phyloP scores from a whole-genome alignment of 2,888 invertebrate genomes.

The Drosophila pegasa region DNA sequence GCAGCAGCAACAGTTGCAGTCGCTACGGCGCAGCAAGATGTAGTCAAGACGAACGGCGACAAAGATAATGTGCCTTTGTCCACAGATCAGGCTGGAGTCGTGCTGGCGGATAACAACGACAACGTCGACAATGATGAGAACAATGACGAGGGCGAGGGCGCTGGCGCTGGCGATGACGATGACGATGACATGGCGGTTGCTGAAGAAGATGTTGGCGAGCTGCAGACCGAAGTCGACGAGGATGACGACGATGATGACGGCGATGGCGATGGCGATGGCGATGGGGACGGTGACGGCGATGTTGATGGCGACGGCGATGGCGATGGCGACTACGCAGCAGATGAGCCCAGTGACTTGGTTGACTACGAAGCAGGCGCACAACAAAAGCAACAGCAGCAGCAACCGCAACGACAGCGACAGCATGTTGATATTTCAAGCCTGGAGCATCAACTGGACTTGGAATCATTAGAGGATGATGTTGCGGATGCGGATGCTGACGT shows the following conservation, averaged over 20 bases:
- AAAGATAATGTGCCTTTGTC: constrained; percentile 44
- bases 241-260: constrained; percentile 44
- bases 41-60: constrained; percentile 42
- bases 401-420: constrained; percentile 38
- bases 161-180: constrained; percentile 42
- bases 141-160: constrained; percentile 41
- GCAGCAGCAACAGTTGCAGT: constrained; percentile 40
- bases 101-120: constrained; percentile 29
- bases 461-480: constrained; percentile 68
- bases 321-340: constrained; percentile 65
- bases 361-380: constrained; percentile 55
- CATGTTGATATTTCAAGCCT: constrained; percentile 68
- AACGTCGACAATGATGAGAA: constrained; percentile 36
- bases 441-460: constrained; percentile 71
- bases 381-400: constrained; percentile 34
- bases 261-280: not conserved
- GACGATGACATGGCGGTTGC: constrained; percentile 58
- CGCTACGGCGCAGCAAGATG: constrained; percentile 34
- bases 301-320: constrained; percentile 4
- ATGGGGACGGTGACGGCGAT: constrained; percentile 52
- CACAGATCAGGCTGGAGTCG: constrained; percentile 47
- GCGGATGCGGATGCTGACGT: constrained; percentile 44
- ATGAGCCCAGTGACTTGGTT: constrained; percentile 62
- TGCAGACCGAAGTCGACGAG: constrained; percentile 38
- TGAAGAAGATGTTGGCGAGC: constrained; percentile 63